A percentile compares a stretch with the other conserved stretches of the same genome.
These are phyloP conservation scores for Pyralis farinalis DNA, from an alignment of 2,888 invertebrate species.

Conservation along the genomic window DNA sequence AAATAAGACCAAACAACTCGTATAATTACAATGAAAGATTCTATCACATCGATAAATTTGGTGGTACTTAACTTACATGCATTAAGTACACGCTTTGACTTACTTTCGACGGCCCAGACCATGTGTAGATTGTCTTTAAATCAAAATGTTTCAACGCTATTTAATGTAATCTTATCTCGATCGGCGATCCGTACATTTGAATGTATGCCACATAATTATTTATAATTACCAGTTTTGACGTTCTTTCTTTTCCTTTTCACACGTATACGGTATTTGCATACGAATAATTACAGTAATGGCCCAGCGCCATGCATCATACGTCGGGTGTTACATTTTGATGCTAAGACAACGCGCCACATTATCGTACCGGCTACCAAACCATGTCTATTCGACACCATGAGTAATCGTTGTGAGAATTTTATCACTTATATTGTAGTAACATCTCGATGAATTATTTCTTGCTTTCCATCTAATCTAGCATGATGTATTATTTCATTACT, in stretches of 20 bases:
- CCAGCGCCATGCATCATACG: constrained; percentile 61
- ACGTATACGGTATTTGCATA: constrained; percentile 76
- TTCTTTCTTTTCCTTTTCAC: constrained; percentile 76
- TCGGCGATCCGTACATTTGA: constrained; percentile 71
- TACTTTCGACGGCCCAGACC: constrained; percentile 54
- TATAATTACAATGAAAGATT: constrained; percentile 8
- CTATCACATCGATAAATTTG: constrained; percentile 53
- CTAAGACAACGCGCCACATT: constrained; percentile 61
- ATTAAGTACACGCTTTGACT: constrained; percentile 73
- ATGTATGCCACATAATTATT: constrained; percentile 75
- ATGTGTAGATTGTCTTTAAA: constrained; percentile 72
- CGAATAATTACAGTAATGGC: constrained; percentile 68
- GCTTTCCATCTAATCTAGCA: constrained; percentile 78
- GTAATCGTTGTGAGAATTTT: constrained; percentile 69
- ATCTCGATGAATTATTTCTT: constrained; percentile 66
- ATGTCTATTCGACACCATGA: constrained; percentile 65
- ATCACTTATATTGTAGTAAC: constrained; percentile 69
- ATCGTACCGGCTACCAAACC: constrained; percentile 56
- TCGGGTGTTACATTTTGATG: constrained; percentile 69
- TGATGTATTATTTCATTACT: constrained; percentile 78
- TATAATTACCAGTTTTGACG: constrained; percentile 74
- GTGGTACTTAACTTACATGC: constrained; percentile 61
- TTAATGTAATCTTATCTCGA: constrained; percentile 74
- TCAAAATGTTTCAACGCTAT: constrained; percentile 80
- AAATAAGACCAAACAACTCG: background rate